Evolutionary conservation across 2,113 vertebrate species (phyloP).

Genomic region (Andinoacara biseriatus): DNA sequence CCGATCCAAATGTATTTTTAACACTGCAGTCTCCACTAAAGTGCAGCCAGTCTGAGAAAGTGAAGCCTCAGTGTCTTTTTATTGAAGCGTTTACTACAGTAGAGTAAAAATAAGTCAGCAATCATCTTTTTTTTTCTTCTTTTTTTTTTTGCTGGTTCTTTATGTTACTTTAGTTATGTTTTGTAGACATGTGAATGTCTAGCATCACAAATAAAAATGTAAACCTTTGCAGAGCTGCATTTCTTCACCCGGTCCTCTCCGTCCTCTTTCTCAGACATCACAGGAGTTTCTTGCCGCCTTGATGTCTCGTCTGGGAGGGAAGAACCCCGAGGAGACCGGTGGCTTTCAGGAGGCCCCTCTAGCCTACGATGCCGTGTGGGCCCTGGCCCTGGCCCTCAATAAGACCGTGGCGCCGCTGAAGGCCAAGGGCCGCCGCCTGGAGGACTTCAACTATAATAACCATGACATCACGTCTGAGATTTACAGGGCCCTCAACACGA

Average conservation of each 20-base stretch:
- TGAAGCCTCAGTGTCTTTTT: neutral
- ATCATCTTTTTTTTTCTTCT: too few relatives aligned
- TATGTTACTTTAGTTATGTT: neutral
- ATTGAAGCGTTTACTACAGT: neutral
- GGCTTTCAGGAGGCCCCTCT: constrained; percentile 95
- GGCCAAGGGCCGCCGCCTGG: constrained; percentile 85
- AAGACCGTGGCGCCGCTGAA: constrained; percentile 90
- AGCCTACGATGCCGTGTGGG: constrained; percentile 96
- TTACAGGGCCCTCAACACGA: constrained; percentile 95
- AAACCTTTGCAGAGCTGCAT: neutral
- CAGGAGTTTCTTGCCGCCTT: constrained; percentile 92
- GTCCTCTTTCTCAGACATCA: constrained; percentile 83
- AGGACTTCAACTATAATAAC: constrained; percentile 98
- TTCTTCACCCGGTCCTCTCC: neutral
- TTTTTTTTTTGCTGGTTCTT: too few relatives aligned
- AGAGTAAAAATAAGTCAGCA: neutral
- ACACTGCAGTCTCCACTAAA: neutral
- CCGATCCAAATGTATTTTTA: constrained; percentile 1
- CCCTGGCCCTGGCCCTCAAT: constrained; percentile 92
- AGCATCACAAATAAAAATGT: neutral
- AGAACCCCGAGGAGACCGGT: constrained; percentile 91
- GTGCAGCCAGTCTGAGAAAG: neutral
- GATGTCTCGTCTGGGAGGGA: constrained; percentile 88
- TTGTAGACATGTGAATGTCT: neutral
- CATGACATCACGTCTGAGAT: constrained; percentile 93